Evolutionary conservation across 2,113 vertebrate genomes (phyloP).

Genomic region (Pangasianodon hypophthalmus): DNA sequence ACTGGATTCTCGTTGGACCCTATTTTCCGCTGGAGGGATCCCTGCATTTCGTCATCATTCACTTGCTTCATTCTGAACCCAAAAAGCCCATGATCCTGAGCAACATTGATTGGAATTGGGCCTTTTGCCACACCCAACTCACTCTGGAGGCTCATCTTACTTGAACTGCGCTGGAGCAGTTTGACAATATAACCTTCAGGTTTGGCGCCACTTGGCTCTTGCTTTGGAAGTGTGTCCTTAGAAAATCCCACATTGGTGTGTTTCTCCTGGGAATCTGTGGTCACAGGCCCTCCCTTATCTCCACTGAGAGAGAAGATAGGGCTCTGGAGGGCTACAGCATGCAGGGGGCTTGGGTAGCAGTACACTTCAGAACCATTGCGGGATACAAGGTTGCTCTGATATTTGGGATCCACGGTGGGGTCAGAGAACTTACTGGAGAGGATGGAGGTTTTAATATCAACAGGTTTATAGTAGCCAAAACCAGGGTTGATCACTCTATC

Average conservation of each 20-base stretch:
- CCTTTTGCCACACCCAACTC: constrained; percentile 56
- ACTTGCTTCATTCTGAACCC: constrained; percentile 12
- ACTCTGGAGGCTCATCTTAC: constrained; percentile 57
- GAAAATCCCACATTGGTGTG: constrained; percentile 3
- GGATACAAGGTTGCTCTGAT: constrained; percentile 83
- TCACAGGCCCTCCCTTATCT: constrained; percentile 48
- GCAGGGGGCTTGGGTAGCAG: constrained; percentile 90
- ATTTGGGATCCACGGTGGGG: constrained; percentile 76
- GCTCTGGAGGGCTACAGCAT: constrained; percentile 92
- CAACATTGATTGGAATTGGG: constrained; percentile 22
- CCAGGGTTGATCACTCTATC: constrained; percentile 74
- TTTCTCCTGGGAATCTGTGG: constrained; percentile 44
- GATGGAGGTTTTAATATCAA: constrained; percentile 62
- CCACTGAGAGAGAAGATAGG: constrained; percentile 81
- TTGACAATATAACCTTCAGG: constrained; percentile 80
- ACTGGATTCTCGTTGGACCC: background rate
- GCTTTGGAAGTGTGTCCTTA: constrained; percentile 50
- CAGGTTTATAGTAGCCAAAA: constrained; percentile 63
- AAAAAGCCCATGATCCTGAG: constrained; percentile 10
- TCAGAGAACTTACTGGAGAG: constrained; percentile 61
- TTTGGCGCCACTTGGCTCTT: constrained; percentile 60
- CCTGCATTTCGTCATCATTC: background rate
- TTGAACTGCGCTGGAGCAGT: constrained; percentile 76
- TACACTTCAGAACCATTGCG: constrained; percentile 84
- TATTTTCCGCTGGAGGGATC: constrained; percentile 3